Percentiles rank a stretch among this genome's conserved stretches.
Conservation (phyloP, 1,140 invertebrate genomes). For the Drosophila rufa region DNA sequence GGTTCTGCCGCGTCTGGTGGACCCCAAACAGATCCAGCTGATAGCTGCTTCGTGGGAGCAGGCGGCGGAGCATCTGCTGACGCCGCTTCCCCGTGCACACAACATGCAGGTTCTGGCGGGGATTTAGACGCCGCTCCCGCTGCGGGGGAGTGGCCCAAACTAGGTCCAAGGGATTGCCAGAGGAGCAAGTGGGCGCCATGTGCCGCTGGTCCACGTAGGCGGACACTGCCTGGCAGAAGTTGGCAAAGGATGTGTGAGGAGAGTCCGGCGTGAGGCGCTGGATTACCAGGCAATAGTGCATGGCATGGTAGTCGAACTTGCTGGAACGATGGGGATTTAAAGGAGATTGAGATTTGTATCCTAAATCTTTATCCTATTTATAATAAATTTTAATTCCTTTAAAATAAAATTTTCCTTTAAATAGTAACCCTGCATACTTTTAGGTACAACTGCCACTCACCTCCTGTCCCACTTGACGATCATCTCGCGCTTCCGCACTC, state of each 20-base stretch:
- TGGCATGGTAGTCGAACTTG: conserved; percentile 80
- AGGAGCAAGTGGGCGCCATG: conserved; percentile 28
- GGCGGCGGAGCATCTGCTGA: conserved; percentile 64
- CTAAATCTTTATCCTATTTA: no score
- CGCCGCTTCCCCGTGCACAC: conserved; percentile 77
- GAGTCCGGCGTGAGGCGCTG: conserved; percentile 21
- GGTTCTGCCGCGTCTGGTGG: conserved; percentile 72
- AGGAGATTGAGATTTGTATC: no score
- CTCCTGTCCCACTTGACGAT: conserved; percentile 83
- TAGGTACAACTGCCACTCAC: conserved; percentile 36
- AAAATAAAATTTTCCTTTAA: no score
- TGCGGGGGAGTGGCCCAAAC: conserved; percentile 67
- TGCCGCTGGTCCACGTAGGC: conserved; percentile 57
- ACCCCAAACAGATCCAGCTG: conserved; percentile 78
- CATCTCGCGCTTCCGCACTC: conserved; percentile 80
- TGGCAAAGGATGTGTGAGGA: conserved; percentile 15
- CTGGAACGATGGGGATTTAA: conserved; percentile 6
- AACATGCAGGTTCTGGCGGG: conserved; percentile 65
- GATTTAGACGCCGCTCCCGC: conserved; percentile 66
- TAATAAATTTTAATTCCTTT: no score
- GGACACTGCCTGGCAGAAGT: conserved; percentile 75
- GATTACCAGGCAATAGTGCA: conserved; percentile 82
- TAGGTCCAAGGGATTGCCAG: conserved; percentile 54
- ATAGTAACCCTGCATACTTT: not conserved
- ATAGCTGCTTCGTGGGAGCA: conserved; percentile 71